Conservation (phyloP, 2,797 vertebrate species). For the Myotis vivesi region DNA sequence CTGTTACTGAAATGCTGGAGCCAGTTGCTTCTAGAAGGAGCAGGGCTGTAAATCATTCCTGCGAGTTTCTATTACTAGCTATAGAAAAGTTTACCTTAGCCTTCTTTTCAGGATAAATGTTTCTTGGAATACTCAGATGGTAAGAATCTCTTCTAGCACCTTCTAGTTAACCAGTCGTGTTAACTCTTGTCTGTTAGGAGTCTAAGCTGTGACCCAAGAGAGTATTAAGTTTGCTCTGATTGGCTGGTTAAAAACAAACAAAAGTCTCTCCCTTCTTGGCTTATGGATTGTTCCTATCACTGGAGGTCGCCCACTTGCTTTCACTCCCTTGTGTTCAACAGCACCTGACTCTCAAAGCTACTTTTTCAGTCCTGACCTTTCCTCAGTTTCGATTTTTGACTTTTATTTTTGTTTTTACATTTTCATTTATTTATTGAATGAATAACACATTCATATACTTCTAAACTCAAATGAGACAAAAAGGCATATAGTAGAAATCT, state of each 20-base stretch:
- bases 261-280: not conserved
- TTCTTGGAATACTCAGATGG: not conserved
- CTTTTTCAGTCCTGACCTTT: not conserved
- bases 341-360: not conserved
- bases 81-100: not conserved
- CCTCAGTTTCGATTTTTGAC: not conserved
- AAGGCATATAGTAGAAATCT: not conserved
- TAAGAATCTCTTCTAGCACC: not conserved
- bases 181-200: not conserved
- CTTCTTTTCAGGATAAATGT: not conserved
- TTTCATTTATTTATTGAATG: not conserved
- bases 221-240: not conserved
- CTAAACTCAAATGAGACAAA: not conserved
- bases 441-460: not conserved
- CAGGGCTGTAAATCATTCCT: not conserved
- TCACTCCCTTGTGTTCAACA: not conserved
- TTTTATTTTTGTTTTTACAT: not conserved
- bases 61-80: not conserved
- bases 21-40: not conserved
- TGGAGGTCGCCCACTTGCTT: not conserved
- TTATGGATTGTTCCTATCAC: rapidly evolving
- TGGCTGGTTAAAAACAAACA: not conserved
- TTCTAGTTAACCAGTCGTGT: not conserved
- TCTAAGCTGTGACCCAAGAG: not conserved
- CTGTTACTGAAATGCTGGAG: slow-evolving; percentile 11